Evolutionary conservation across 2,113 vertebrate species (phyloP).

Genomic region (Gnathonemus echidnorhynchus): DNA sequence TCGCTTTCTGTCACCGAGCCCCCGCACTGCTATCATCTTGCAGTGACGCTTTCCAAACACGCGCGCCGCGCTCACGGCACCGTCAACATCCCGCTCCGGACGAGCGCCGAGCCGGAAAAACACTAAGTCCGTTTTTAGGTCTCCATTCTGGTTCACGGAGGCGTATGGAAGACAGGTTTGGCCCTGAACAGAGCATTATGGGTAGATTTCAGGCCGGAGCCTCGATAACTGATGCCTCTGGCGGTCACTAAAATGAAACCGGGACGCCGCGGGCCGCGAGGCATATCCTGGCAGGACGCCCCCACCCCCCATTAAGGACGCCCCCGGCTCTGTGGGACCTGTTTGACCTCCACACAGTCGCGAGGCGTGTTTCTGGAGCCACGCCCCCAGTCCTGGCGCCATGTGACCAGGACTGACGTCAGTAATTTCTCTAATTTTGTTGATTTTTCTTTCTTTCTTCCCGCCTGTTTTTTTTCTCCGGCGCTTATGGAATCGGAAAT

Average conservation of each 20-base stretch:
- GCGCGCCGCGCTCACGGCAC: not conserved
- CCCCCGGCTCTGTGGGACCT: not conserved
- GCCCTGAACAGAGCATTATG: not conserved
- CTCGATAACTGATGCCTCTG: constrained; percentile 16
- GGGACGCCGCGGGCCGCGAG: not conserved
- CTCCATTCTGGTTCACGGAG: not conserved
- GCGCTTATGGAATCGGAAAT: not conserved
- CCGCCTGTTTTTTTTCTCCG: not conserved
- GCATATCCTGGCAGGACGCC: not conserved
- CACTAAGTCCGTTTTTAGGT: not conserved
- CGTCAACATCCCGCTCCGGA: not conserved
- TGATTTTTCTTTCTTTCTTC: not conserved
- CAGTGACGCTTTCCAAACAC: not conserved
- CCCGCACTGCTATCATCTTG: not conserved
- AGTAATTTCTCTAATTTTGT: not conserved
- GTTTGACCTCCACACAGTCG: not conserved
- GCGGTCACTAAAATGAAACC: not conserved
- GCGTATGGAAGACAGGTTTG: not conserved
- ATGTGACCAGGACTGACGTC: not conserved
- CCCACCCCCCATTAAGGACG: not conserved
- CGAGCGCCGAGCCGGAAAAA: not conserved
- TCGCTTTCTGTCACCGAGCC: not conserved
- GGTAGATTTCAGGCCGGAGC: constrained; percentile 4
- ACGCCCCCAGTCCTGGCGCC: not conserved
- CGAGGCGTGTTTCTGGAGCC: not conserved